phyloP scores from a whole-genome alignment of 1,140 invertebrate species.

The Leptinotarsa texana region DNA sequence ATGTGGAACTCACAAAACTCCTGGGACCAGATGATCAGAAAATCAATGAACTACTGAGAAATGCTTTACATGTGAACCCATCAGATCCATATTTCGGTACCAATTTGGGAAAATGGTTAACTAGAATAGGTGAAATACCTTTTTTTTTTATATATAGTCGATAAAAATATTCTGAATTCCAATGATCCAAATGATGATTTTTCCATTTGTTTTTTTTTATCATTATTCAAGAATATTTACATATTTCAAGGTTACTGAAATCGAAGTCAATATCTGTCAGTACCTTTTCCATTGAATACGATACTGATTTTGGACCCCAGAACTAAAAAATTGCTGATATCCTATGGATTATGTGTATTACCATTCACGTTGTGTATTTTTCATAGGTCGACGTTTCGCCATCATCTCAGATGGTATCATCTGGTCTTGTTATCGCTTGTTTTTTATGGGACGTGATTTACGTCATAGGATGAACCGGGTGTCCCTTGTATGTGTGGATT shows the following conservation, averaged over 20 bases:
- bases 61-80: constrained; percentile 66
- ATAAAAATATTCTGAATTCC: neutral
- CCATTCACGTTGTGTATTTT: no score
- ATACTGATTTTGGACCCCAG: no score
- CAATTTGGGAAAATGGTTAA: constrained; percentile 70
- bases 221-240: neutral
- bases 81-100: constrained; percentile 69
- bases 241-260: neutral
- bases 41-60: constrained; percentile 59
- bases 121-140: constrained; percentile 62
- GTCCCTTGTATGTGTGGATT: no score
- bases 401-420: no score
- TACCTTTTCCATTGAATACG: no score
- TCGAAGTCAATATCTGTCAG: no score
- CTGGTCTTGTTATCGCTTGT: no score
- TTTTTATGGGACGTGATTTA: no score
- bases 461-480: no score
- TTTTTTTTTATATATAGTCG: neutral
- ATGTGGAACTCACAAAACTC: constrained; percentile 67
- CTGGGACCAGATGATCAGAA: constrained; percentile 58
- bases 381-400: no score
- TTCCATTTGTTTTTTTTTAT: neutral
- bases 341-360: no score
- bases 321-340: no score
- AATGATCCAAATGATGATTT: neutral